Conservation (phyloP, 2,888 invertebrate genomes). For the Trachelus iudaicus region DNA sequence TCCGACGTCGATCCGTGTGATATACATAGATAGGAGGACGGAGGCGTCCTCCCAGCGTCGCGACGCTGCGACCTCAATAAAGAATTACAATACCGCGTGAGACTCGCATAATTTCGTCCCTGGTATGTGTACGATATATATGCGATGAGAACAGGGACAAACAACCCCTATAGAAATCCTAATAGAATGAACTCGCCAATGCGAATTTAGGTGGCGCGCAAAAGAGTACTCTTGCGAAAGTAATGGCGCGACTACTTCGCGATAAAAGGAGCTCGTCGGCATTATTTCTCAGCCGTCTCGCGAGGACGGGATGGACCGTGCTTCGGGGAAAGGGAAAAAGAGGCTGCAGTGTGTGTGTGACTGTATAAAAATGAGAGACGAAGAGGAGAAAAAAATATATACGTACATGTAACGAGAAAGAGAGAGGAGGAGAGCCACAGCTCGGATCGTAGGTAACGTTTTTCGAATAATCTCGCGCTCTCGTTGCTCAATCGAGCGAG, state of each 20-base stretch:
- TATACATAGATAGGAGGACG: not conserved
- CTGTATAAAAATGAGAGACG: not conserved
- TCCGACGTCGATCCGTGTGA: not conserved
- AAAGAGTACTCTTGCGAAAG: not conserved
- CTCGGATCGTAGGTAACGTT: not conserved
- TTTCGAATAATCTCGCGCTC: slow-evolving; percentile 2
- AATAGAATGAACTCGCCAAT: not conserved
- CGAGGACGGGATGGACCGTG: not conserved
- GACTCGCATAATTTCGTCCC: not conserved
- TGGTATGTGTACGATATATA: not conserved
- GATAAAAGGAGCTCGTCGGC: not conserved
- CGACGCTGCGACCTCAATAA: not conserved
- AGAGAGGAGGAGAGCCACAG: not conserved
- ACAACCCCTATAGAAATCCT: not conserved
- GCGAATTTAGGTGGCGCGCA: not conserved
- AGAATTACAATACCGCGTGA: not conserved
- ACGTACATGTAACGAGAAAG: not conserved
- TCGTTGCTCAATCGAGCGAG: slow-evolving; percentile 3
- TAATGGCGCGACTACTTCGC: not conserved
- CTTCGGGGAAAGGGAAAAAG: not conserved
- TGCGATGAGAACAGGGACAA: not conserved
- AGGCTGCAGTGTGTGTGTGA: not conserved
- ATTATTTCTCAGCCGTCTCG: not conserved
- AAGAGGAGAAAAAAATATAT: not conserved
- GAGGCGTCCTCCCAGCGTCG: not conserved